These are phyloP conservation scores for Maconellicoccus hirsutus DNA, from an alignment of 1,140 invertebrate genomes.

Conservation along the genomic window DNA sequence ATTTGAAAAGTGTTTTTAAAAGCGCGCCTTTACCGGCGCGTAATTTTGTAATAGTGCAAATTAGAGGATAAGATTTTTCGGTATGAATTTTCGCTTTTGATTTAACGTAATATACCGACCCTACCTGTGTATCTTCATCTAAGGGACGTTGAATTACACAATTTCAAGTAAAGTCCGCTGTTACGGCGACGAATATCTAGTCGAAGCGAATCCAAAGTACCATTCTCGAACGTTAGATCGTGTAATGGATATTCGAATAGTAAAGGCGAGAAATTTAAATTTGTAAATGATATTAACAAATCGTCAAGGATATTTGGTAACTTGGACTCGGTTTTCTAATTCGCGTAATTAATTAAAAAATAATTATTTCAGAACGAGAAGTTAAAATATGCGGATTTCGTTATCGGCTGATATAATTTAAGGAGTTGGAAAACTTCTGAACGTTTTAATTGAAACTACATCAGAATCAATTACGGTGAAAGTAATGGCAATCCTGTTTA, in stretches of 20 bases:
- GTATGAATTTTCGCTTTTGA: neutral
- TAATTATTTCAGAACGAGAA: neutral
- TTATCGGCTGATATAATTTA: constrained; percentile 5
- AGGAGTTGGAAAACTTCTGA: constrained; percentile 13
- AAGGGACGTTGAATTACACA: too few relatives aligned
- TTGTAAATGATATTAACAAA: neutral
- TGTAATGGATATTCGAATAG: neutral
- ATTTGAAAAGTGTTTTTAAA: neutral
- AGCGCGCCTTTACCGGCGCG: neutral
- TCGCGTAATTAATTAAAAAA: neutral
- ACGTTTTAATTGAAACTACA: constrained; percentile 21
- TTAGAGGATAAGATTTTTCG: neutral
- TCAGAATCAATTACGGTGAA: constrained; percentile 20
- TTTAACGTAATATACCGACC: too few relatives aligned
- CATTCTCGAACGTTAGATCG: too few relatives aligned
- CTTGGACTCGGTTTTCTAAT: neutral
- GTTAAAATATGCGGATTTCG: constrained; percentile 2
- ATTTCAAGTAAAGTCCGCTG: too few relatives aligned
- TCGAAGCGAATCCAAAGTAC: too few relatives aligned
- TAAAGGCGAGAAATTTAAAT: neutral
- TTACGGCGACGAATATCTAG: too few relatives aligned
- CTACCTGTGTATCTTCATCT: too few relatives aligned
- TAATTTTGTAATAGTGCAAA: constrained; percentile 5
- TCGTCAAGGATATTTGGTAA: neutral
- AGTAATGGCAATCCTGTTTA: constrained; percentile 21